Conservation (phyloP, 1,140 invertebrate genomes). For the Meloidogyne chitwoodi region DNA sequence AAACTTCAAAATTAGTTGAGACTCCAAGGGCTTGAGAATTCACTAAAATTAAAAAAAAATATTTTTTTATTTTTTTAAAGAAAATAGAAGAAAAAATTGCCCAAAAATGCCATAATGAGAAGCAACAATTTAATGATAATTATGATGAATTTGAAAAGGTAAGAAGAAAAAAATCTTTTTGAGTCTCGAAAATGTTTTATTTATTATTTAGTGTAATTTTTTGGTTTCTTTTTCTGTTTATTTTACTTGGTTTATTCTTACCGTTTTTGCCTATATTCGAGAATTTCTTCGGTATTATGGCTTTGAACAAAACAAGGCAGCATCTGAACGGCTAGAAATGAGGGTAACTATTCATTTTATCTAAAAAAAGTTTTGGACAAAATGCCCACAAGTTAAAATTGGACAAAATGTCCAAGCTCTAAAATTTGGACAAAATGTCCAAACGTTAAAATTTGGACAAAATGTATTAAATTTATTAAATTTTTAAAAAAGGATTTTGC, state of each 20-base stretch:
- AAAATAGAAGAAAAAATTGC: neutral
- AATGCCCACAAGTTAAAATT: neutral
- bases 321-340: constrained; percentile 44
- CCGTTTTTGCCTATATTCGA: constrained; percentile 49
- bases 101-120: neutral
- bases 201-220: constrained; percentile 27
- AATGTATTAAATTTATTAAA: neutral
- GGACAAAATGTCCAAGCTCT: neutral
- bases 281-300: constrained; percentile 53
- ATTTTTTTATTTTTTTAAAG: neutral
- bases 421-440: neutral
- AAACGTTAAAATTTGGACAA: neutral
- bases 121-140: neutral
- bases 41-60: neutral
- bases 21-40: too few relatives aligned
- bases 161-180: too few relatives aligned
- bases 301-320: constrained; percentile 53
- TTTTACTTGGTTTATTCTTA: constrained; percentile 51
- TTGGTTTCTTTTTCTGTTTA: constrained; percentile 52
- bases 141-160: constrained; percentile 25
- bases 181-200: too few relatives aligned
- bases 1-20: too few relatives aligned
- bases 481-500: constrained; percentile 62
- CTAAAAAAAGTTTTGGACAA: neutral
- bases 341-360: constrained; percentile 22